Percentiles rank a stretch among this genome's conserved stretches.
Conservation (phyloP, 2,113 vertebrate species). For the Ursus arctos region DNA sequence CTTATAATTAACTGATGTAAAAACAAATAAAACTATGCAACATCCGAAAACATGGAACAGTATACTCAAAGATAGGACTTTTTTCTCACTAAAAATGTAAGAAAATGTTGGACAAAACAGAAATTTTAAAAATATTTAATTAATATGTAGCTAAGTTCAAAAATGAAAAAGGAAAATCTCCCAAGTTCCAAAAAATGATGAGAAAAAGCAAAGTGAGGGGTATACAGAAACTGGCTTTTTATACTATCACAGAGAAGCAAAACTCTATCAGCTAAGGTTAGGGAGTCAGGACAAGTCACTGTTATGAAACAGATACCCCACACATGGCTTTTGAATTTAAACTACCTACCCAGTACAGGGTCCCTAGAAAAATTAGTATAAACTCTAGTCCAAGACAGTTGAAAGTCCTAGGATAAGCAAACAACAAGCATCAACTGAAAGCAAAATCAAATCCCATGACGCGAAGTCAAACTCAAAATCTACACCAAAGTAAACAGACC, state of each 20-base stretch:
- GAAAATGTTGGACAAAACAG: neutral
- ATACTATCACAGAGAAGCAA: neutral
- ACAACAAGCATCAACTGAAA: neutral
- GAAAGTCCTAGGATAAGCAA: neutral
- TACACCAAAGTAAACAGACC: neutral
- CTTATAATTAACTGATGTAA: neutral
- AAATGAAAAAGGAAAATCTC: neutral
- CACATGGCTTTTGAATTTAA: neutral
- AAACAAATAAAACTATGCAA: constrained; percentile 28
- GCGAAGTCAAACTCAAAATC: neutral
- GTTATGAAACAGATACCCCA: neutral
- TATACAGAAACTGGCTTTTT: neutral
- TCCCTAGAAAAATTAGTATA: neutral
- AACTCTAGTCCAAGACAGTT: neutral
- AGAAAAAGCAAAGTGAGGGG: neutral
- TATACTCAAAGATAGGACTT: neutral
- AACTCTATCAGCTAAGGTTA: neutral
- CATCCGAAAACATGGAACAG: neutral
- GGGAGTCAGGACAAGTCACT: neutral
- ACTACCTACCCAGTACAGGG: neutral
- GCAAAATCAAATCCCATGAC: neutral
- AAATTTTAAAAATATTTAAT: neutral
- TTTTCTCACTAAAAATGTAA: neutral
- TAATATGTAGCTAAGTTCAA: neutral
- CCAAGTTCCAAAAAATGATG: neutral